Evolutionary conservation across 1,140 invertebrate genomes (phyloP), one percentile per base, ranked within the genome.

Genomic region (Portunus trituberculatus): DNA sequence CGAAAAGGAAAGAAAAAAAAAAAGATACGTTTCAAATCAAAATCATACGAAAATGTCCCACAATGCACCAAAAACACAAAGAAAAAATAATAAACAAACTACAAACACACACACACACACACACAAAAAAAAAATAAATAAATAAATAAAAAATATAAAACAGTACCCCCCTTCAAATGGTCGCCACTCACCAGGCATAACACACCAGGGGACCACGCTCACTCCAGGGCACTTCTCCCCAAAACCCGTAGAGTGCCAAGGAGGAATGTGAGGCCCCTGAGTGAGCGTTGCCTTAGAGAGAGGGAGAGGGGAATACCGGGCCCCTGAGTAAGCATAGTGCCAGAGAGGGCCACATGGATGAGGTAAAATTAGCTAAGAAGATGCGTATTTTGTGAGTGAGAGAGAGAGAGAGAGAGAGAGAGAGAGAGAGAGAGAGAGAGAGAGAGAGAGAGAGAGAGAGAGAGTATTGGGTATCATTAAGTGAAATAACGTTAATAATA

Each of bases 361-460:
- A n/a, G 67, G 25, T 76, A 76, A 76, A 76, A 76, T 76, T 76
- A 76, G 67, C 0, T 3, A 76, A n/a, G 29, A 39, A 46, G 25
- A 46, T 39, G 86, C 86, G 86, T 39, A 46, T 45, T 29, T 39
- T 39, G 86, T 20, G 29, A 32, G 86, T 2, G 45, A n/a, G 86
- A n/a, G 45, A 88, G 86, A 46, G 29, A 46, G 86, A 46, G 45
- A 88, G 29, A 88, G 28, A 46, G 45, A 46, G 86, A 88, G 86
- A 88, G 45, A 46, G 28, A 88, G 31, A 46, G 31, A 46, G 86
- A 88, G 86, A 46, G 45, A 46, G 86, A 88, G 45, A n/a, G 45
- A 46, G 45, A 46, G 86, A 88, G 86, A 39, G 86, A 88, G 45
- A 88, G 86, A 45, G 67, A 76, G 67, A 76, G 67, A 76, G 67